Percentiles rank a stretch among this genome's conserved stretches.
These are phyloP conservation scores for Craniophora ligustri DNA, from an alignment of 2,888 invertebrate genomes.

Conservation along the genomic window DNA sequence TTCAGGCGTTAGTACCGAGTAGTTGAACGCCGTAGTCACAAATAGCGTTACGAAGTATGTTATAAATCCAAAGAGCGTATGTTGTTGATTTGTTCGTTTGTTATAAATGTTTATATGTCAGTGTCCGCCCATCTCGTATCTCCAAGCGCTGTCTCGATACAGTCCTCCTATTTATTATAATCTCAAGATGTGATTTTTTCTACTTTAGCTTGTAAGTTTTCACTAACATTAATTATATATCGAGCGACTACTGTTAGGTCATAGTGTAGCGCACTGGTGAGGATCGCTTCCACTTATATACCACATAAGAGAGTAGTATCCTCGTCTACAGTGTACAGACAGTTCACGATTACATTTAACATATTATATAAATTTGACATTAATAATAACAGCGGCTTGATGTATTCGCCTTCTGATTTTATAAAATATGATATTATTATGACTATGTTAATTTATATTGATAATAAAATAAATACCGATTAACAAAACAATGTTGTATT, in stretches of 20 bases:
- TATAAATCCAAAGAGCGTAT: conserved; percentile 81
- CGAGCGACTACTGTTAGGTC: conserved; percentile 62
- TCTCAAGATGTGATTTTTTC: conserved; percentile 86
- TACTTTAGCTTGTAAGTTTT: conserved; percentile 77
- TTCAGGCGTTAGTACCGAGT: conserved; percentile 58
- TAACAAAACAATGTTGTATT: conserved; percentile 71
- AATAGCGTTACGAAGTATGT: conserved; percentile 69
- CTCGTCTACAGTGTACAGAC: conserved; percentile 62
- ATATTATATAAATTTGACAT: conserved; percentile 68
- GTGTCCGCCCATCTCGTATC: conserved; percentile 80
- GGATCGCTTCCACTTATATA: conserved; percentile 84
- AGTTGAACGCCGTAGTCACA: conserved; percentile 80
- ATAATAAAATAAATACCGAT: conserved; percentile 80
- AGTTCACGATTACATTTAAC: conserved; percentile 57
- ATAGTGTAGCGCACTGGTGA: conserved; percentile 62
- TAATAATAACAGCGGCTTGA: conserved; percentile 74
- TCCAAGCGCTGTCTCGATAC: conserved; percentile 81
- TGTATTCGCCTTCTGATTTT: conserved; percentile 79
- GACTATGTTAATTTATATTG: conserved; percentile 80
- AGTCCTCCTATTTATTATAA: conserved; percentile 84
- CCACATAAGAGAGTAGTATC: conserved; percentile 82
- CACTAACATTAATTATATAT: conserved; percentile 74
- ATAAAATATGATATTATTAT: conserved; percentile 74
- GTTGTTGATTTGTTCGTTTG: conserved; percentile 63
- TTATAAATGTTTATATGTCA: conserved; percentile 59